Evolutionary conservation across 2,888 invertebrate genomes (phyloP).

Genomic region (Brachyopa scutellaris): DNA sequence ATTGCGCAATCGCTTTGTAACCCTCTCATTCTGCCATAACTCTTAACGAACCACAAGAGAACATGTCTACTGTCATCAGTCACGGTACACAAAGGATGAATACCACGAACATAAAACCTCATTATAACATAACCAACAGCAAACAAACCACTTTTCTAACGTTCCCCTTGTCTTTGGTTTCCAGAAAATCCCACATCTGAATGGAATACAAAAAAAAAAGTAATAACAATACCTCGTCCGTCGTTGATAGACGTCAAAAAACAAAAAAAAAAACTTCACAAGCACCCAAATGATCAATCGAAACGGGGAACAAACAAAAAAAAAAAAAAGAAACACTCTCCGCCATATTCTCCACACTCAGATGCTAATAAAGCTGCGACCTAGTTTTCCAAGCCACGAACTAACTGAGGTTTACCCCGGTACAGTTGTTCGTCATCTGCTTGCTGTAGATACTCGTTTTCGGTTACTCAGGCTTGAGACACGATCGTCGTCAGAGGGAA

Average conservation of each 20-base stretch:
- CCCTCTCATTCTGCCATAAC: slow-evolving; percentile 26
- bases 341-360: slow-evolving; percentile 56
- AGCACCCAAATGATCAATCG: slow-evolving; percentile 51
- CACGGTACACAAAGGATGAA: slow-evolving; percentile 67
- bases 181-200: slow-evolving; percentile 70
- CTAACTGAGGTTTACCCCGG: slow-evolving; percentile 51
- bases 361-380: slow-evolving; percentile 72
- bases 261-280: slow-evolving; percentile 3
- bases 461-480: slow-evolving; percentile 42
- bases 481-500: slow-evolving; percentile 54
- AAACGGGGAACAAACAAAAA: neutral
- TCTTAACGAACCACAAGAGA: slow-evolving; percentile 53
- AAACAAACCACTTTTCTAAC: slow-evolving; percentile 6
- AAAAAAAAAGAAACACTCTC: slow-evolving; percentile 32
- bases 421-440: slow-evolving; percentile 22
- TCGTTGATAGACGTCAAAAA: slow-evolving; percentile 46
- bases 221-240: slow-evolving; percentile 57
- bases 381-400: slow-evolving; percentile 71
- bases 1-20: slow-evolving; percentile 46
- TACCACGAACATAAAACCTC: slow-evolving; percentile 45
- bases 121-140: slow-evolving; percentile 42
- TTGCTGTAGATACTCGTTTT: slow-evolving; percentile 3
- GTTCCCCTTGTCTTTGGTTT: slow-evolving; percentile 41
- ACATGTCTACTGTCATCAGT: slow-evolving; percentile 65
- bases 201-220: too few species aligned